A percentile compares a stretch with the other conserved stretches of the same genome.
These are phyloP conservation scores for Magallana ariakensis DNA, from an alignment of 1,140 invertebrate genomes.

Conservation along the genomic window DNA sequence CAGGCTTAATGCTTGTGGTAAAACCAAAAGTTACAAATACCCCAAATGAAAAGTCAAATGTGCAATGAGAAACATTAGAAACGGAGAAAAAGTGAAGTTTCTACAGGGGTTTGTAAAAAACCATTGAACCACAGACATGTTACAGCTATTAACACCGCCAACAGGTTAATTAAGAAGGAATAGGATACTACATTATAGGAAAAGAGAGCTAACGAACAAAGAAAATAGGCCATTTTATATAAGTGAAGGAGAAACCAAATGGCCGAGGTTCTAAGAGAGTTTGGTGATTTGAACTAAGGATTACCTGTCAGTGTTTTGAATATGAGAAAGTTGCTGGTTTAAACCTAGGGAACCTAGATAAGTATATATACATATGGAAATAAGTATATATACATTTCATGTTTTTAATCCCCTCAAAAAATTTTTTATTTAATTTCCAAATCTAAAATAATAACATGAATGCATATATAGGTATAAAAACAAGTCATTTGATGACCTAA, in stretches of 20 bases:
- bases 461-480: too few species aligned
- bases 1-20: too few species aligned
- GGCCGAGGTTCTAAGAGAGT: not conserved
- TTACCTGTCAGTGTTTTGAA: conserved; percentile 29
- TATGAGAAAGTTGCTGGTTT: conserved; percentile 19
- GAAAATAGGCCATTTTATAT: conserved; percentile 3
- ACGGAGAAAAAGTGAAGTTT: not conserved
- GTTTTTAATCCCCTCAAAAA: not conserved
- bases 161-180: too few species aligned
- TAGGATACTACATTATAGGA: too few species aligned
- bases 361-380: not conserved
- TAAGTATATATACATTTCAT: not conserved
- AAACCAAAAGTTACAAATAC: too few species aligned
- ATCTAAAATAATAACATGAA: too few species aligned
- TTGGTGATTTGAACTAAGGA: not conserved
- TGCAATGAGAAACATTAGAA: not conserved
- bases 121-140: not conserved
- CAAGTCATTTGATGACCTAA: too few species aligned
- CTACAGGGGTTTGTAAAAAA: not conserved
- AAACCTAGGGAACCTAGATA: conserved; percentile 12
- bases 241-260: not conserved
- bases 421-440: too few species aligned
- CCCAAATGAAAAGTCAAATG: not conserved
- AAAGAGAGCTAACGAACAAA: not conserved
- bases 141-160: not conserved